These are phyloP conservation scores for Hydrotaea diabolus DNA, from an alignment of 2,888 invertebrate genomes.

Conservation along the genomic window DNA sequence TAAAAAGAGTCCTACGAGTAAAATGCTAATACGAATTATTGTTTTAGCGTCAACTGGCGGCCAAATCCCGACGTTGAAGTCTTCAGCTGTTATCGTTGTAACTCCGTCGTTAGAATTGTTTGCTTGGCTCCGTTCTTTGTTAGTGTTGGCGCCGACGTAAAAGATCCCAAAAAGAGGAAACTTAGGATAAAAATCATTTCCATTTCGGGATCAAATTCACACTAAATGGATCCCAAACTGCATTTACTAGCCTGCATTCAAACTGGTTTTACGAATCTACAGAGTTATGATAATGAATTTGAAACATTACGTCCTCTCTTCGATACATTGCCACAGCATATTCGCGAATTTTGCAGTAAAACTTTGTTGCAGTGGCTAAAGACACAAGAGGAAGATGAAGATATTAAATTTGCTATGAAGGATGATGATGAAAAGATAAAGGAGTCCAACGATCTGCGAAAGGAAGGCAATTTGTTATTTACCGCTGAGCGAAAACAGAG, in stretches of 20 bases:
- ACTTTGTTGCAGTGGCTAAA: slow-evolving; percentile 57
- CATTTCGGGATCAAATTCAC: neutral
- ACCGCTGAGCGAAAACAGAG: slow-evolving; percentile 51
- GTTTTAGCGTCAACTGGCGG: too few relatives aligned
- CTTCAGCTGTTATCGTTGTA: too few relatives aligned
- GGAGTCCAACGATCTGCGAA: slow-evolving; percentile 69
- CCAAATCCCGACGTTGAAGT: too few relatives aligned
- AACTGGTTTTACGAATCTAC: slow-evolving; percentile 46
- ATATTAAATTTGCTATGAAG: slow-evolving; percentile 32
- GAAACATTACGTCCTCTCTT: neutral
- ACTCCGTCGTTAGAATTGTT: too few relatives aligned
- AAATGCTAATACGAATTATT: too few relatives aligned
- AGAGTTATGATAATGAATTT: slow-evolving; percentile 70
- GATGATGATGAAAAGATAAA: slow-evolving; percentile 40
- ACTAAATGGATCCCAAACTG: slow-evolving; percentile 44
- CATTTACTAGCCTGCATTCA: slow-evolving; percentile 42
- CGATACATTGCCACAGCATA: slow-evolving; percentile 6
- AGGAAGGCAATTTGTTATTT: slow-evolving; percentile 73
- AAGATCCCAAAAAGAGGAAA: too few relatives aligned
- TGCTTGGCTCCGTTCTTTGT: too few relatives aligned
- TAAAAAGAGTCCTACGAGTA: too few relatives aligned
- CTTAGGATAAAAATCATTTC: neutral
- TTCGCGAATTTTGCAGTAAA: neutral
- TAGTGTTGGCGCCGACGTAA: too few relatives aligned
- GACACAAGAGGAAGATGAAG: slow-evolving; percentile 51